Conservation (phyloP, 2,113 vertebrate genomes). For the Crypturellus undulatus region DNA sequence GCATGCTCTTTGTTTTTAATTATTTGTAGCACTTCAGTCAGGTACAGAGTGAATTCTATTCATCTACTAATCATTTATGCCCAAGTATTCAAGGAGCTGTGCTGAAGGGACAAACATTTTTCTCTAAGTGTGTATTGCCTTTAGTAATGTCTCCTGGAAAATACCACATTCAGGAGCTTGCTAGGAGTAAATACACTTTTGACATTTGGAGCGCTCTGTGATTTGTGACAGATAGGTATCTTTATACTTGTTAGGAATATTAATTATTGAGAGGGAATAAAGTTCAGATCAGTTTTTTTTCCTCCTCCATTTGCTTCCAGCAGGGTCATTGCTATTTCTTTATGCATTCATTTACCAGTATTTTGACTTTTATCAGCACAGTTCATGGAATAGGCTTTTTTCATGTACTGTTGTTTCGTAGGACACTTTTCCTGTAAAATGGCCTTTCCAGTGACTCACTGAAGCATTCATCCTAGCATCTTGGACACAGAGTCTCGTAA, state of each 20-base stretch:
- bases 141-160: not conserved
- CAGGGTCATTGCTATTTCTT: not conserved
- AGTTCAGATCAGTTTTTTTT: not conserved
- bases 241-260: not conserved
- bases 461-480: slow-evolving; percentile 31
- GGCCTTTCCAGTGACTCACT: slow-evolving; percentile 60
- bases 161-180: not conserved
- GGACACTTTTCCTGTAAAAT: slow-evolving; percentile 62
- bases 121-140: not conserved
- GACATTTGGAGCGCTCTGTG: not conserved
- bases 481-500: slow-evolving; percentile 68
- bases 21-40: not conserved
- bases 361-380: slow-evolving; percentile 11
- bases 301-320: slow-evolving; percentile 46
- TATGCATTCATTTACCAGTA: slow-evolving; percentile 33
- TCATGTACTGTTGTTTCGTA: slow-evolving; percentile 12
- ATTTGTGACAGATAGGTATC: not conserved
- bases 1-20: not conserved
- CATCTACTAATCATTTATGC: not conserved
- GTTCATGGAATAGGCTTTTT: slow-evolving; percentile 21
- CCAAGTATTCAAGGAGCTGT: not conserved
- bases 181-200: not conserved
- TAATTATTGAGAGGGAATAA: not conserved
- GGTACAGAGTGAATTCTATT: not conserved
- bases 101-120: not conserved